phyloP scores from a whole-genome alignment of 2,888 invertebrate genomes.

The Caradrina kadenii region DNA sequence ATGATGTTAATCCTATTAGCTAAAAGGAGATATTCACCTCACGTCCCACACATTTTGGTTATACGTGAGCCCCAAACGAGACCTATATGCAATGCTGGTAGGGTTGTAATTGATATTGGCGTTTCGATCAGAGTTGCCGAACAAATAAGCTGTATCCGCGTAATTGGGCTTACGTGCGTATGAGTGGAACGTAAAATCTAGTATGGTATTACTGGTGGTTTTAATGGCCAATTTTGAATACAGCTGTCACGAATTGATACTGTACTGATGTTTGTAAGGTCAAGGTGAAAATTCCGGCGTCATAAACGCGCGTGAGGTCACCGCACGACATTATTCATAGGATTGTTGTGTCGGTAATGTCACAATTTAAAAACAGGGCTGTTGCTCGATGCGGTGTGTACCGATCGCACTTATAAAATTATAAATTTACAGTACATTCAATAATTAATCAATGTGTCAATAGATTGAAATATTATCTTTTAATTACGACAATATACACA shows the following conservation, averaged over 20 bases:
- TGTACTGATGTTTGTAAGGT: conserved; percentile 6
- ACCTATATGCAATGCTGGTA: conserved; percentile 63
- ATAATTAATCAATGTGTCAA: not conserved
- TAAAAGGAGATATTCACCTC: conserved; percentile 69
- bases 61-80: conserved; percentile 73
- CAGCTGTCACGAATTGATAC: conserved; percentile 1
- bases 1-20: conserved; percentile 77
- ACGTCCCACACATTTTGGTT: conserved; percentile 76
- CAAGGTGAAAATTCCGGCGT: not conserved
- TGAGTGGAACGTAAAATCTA: conserved; percentile 9
- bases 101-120: conserved; percentile 75
- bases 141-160: conserved; percentile 51
- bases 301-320: not conserved
- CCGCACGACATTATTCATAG: not conserved
- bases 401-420: not conserved
- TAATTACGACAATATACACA: not conserved
- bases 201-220: conserved; percentile 10
- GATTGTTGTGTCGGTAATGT: not conserved
- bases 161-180: conserved; percentile 51
- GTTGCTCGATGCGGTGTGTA: not conserved
- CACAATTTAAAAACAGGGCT: not conserved
- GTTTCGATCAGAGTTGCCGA: conserved; percentile 52
- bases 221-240: conserved; percentile 13
- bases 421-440: too few relatives aligned
- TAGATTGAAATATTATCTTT: not conserved